Evolutionary conservation across 2,888 invertebrate genomes (phyloP), one percentile per base, ranked within the genome.

Genomic region (Drosophila mulleri): DNA sequence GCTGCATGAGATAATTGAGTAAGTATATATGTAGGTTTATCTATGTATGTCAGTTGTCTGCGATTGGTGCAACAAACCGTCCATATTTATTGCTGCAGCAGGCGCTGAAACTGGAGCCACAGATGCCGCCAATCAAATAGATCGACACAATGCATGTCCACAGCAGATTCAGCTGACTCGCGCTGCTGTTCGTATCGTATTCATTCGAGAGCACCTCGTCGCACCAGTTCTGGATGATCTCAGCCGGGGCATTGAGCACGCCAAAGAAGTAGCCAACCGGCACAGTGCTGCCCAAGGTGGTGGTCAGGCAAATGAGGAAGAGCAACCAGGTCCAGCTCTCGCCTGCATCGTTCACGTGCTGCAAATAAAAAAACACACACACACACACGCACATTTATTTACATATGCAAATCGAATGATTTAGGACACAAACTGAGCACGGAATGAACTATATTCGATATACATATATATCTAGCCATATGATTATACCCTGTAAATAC

Each of bases 71-170:
- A 16, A 26, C 75, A 76, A 14, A 91, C 95, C 95, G 94, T 70
- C 97, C 97, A 64, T 95, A 93, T 82, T 92, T 94, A 92, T 97
- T 95, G 29, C 96, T 96, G 23, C 96, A 91, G 88, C 95, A 94
- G 18, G 97, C 96, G 0, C 97, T 97, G 1, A 95, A 93, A 44
- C 98, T 93, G 6, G 98, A 98, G 0, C 98, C 98, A 26, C 95
- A 93, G 82, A 97, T 96, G 45, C 98, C 98, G 8, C 98, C 98
- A 39, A 98, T 95, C 39, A 98, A 94, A 93, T 97, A 98, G 74
- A 98, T 95, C 37, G 98, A 96, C 9, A 98, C 98, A 26, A 98
- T 94, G n/a, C 94, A 93, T 1, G 97, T 95, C 97, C 97, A 98
- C 12, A 98, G 91, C 53, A 96, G 91, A 70, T 95, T 94, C 77